Conservation (phyloP, 2,113 vertebrate genomes). For the Clinocottus analis region DNA sequence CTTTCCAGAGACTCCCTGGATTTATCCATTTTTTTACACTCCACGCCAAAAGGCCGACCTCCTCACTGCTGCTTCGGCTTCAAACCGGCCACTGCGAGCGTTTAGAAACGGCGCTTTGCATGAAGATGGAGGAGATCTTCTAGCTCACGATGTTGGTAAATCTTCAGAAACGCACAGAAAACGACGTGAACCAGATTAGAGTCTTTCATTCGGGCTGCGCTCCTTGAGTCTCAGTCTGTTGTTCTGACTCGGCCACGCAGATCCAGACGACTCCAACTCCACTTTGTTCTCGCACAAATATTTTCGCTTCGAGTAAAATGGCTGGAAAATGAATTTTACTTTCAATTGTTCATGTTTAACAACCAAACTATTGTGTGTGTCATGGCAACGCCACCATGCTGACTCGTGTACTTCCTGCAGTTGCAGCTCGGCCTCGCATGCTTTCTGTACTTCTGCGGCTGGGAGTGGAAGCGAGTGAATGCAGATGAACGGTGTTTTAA, state of each 20-base stretch:
- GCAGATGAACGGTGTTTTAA: not conserved
- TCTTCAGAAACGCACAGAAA: too few species aligned
- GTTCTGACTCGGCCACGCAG: not conserved
- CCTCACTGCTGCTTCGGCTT: constrained; percentile 25
- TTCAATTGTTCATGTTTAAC: constrained; percentile 28
- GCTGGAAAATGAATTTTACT: constrained; percentile 9
- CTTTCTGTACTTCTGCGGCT: not conserved
- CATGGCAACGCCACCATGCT: not conserved
- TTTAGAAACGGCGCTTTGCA: not conserved
- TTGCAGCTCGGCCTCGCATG: not conserved
- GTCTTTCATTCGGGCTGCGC: not conserved
- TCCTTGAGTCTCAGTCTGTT: not conserved
- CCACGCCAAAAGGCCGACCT: constrained; percentile 8
- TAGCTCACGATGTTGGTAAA: too few species aligned
- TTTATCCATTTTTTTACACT: not conserved
- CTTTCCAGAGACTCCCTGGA: constrained; percentile 13
- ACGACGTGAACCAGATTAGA: too few species aligned
- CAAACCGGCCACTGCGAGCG: not conserved
- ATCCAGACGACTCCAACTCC: constrained; percentile 4
- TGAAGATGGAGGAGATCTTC: not conserved
- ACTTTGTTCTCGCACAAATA: not conserved
- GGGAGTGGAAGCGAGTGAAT: not conserved
- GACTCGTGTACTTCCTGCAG: constrained; percentile 34
- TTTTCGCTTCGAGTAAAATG: constrained; percentile 7
- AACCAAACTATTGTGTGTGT: constrained; percentile 39